A percentile compares a stretch with the other conserved stretches of the same genome.
phyloP scores from a whole-genome alignment of 2,888 invertebrate species.

The Drosophila seclusa region DNA sequence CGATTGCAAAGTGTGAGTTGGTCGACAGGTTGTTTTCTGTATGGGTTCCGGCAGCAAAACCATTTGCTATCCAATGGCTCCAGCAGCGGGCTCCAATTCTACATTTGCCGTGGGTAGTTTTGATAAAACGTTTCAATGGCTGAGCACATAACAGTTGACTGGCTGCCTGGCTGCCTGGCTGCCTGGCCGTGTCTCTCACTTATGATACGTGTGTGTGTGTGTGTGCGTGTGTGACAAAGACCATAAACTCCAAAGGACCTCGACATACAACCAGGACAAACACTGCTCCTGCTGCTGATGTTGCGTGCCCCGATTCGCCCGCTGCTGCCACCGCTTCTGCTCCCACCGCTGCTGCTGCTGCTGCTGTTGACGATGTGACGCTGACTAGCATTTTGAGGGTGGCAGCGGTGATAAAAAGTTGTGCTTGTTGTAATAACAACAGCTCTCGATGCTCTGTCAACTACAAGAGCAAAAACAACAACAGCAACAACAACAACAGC shows the following conservation, averaged over 20 bases:
- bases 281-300: slow-evolving; percentile 48
- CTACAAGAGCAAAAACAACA: slow-evolving; percentile 40
- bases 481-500: slow-evolving; percentile 7
- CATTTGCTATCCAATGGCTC: slow-evolving; percentile 65
- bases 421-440: slow-evolving; percentile 77
- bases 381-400: slow-evolving; percentile 77
- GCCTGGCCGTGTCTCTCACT: slow-evolving; percentile 61
- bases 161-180: slow-evolving; percentile 67
- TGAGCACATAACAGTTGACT: slow-evolving; percentile 79
- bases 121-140: slow-evolving; percentile 79
- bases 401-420: slow-evolving; percentile 78
- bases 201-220: slow-evolving; percentile 22
- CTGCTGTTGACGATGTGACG: slow-evolving; percentile 74
- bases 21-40: slow-evolving; percentile 67
- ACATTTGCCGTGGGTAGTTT: slow-evolving; percentile 71
- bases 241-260: slow-evolving; percentile 72
- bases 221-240: slow-evolving; percentile 70
- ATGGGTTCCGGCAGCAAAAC: slow-evolving; percentile 55
- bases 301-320: slow-evolving; percentile 38
- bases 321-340: slow-evolving; percentile 17
- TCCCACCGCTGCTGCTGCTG: slow-evolving; percentile 19
- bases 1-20: slow-evolving; percentile 50
- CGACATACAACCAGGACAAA: slow-evolving; percentile 67
- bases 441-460: slow-evolving; percentile 62
- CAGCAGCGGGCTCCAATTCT: slow-evolving; percentile 42